These are phyloP conservation scores for Mythimna pallens DNA, from an alignment of 2,888 invertebrate species.

Conservation along the genomic window DNA sequence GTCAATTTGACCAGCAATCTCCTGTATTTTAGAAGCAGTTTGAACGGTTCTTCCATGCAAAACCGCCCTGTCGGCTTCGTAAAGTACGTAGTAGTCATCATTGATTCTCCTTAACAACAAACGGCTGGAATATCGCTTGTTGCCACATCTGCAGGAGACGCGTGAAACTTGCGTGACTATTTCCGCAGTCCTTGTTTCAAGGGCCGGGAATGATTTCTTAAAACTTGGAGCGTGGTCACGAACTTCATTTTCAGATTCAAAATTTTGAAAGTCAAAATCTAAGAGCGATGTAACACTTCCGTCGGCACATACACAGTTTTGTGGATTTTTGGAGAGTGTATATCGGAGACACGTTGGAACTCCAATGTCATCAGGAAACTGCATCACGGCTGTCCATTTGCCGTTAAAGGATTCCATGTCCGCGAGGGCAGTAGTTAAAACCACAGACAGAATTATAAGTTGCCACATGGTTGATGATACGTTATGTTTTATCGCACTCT, in stretches of 20 bases:
- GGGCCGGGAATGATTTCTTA: background rate
- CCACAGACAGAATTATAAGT: background rate
- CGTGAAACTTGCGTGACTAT: background rate
- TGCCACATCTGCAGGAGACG: constrained; percentile 2
- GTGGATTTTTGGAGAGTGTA: background rate
- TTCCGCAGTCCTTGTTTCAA: constrained; percentile 4
- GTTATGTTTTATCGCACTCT: background rate
- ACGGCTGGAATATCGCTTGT: accelerated
- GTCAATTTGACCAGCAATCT: background rate
- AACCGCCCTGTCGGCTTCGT: background rate
- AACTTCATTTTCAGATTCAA: accelerated
- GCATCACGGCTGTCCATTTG: background rate
- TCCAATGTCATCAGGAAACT: background rate
- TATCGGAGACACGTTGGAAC: background rate
- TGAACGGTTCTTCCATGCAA: constrained; percentile 13
- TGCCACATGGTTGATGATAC: background rate
- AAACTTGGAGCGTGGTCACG: accelerated
- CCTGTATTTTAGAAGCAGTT: constrained; percentile 8
- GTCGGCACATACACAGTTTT: constrained; percentile 10
- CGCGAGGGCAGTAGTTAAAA: background rate
- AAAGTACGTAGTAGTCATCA: constrained; percentile 13
- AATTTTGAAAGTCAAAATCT: background rate
- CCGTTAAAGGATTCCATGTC: background rate
- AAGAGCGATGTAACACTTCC: background rate
- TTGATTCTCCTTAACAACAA: constrained; percentile 2